phyloP scores from a whole-genome alignment of 1,140 invertebrate species.

The Zaprionus capensis region DNA sequence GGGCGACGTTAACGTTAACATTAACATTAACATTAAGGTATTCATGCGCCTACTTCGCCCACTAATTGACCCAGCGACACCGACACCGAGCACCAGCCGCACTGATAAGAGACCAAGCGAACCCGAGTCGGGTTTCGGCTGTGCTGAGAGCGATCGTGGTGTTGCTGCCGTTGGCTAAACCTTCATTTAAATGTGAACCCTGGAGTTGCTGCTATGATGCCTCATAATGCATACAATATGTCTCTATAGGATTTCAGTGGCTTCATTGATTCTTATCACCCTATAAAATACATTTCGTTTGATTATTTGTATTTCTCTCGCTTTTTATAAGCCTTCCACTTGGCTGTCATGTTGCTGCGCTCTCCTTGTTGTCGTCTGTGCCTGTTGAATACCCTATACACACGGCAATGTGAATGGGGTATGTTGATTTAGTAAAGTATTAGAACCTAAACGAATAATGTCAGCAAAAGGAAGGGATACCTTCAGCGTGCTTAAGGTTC shows the following conservation, averaged over 20 bases:
- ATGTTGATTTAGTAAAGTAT: neutral
- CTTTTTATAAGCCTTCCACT: conserved; percentile 45
- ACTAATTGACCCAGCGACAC: conserved; percentile 77
- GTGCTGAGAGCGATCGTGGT: neutral
- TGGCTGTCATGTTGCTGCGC: conserved; percentile 55
- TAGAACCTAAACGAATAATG: no score
- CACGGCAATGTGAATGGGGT: neutral
- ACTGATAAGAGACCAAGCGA: conserved; percentile 50
- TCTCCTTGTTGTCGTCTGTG: conserved; percentile 68
- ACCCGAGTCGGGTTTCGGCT: conserved; percentile 19
- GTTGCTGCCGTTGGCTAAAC: conserved; percentile 47
- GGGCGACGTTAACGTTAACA: conserved; percentile 54
- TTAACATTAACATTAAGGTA: conserved; percentile 69
- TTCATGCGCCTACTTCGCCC: conserved; percentile 82
- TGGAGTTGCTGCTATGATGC: conserved; percentile 44
- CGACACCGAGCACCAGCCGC: conserved; percentile 23
- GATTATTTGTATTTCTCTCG: conserved; percentile 83
- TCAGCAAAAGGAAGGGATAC: no score
- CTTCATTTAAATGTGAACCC: conserved; percentile 65
- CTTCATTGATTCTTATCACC: conserved; percentile 84
- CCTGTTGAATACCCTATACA: conserved; percentile 24
- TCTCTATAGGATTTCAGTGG: conserved; percentile 84
- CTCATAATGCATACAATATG: conserved; percentile 84
- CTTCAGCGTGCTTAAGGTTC: no score
- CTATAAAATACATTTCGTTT: conserved; percentile 84